Evolutionary conservation across 2,113 vertebrate genomes (phyloP), one percentile per base, ranked within the genome.

Genomic region (Trichechus manatus): DNA sequence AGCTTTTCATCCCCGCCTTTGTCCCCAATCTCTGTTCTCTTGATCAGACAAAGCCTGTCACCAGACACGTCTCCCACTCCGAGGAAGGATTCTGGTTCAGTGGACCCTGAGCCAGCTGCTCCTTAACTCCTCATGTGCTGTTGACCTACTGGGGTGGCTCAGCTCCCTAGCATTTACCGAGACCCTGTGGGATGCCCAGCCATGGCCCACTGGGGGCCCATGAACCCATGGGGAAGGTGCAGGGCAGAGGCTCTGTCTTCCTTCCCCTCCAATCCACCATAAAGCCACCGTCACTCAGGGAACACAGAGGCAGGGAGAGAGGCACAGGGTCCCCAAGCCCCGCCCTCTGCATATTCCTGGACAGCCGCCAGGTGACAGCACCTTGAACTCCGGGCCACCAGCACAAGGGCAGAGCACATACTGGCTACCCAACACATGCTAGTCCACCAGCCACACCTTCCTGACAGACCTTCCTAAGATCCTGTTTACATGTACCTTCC

Each of bases 401-500:
- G 75, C 13, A 15, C 19, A 17, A 0, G 3, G 3, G 25, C 33
- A 59, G 44, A 74, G 36, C 29, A 8, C 6, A 33, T 36, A 56
- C 59, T 1, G 23, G 36, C 53, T 0, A 3, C 13, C 25, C 15
- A 27, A 25, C 70, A 61, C 3, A 17, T 7, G 20, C 77, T 61
- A 6, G 1, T 1, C 25, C 6, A 2, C 19, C 22, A 7, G 29
- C 31, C 29, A 3, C 0, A 1, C 13, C 29, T 31, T 8, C 56
- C 66, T 61, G 9, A 56, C 87, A 44, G 39, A 23, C 44, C 68
- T 61, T 9, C 36, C 66, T 61, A 8, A 9, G 14, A 3, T 0
- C 29, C 83, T 20, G 39, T 14, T 68, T 63, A 8, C 2, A 5
- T 4, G 31, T 5, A 2, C 39, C 29, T 8, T 74, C 64, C 47